These are phyloP conservation scores for Dallia pectoralis DNA, from an alignment of 2,797 vertebrate species.

Conservation along the genomic window DNA sequence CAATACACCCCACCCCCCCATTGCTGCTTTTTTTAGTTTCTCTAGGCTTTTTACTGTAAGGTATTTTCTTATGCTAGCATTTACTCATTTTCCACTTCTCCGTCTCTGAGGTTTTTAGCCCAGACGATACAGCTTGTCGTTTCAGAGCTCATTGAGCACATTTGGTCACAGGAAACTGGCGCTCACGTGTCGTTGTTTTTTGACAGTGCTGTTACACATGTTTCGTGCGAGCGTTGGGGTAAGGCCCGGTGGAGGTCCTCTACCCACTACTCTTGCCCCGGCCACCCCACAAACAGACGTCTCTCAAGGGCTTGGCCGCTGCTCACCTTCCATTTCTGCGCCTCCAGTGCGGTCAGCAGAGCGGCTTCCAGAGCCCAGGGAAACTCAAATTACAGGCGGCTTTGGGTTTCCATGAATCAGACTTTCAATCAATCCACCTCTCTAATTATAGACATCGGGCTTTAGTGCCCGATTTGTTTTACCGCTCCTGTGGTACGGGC, in stretches of 20 bases:
- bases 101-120: slow-evolving; percentile 11
- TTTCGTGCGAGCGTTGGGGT: not conserved
- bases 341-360: slow-evolving; percentile 43
- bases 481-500: slow-evolving; percentile 33
- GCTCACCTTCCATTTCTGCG: slow-evolving; percentile 41
- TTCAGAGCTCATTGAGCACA: not conserved
- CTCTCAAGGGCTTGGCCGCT: slow-evolving; percentile 23
- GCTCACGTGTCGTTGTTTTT: not conserved
- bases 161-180: slow-evolving; percentile 6
- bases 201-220: not conserved
- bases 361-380: slow-evolving; percentile 30
- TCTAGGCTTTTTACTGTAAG: not conserved
- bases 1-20: not conserved
- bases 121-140: slow-evolving; percentile 15
- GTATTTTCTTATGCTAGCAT: not conserved
- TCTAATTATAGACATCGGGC: slow-evolving; percentile 49
- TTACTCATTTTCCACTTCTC: slow-evolving; percentile 11
- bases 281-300: slow-evolving; percentile 23
- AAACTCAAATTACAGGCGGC: slow-evolving; percentile 53
- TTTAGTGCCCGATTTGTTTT: slow-evolving; percentile 47
- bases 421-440: slow-evolving; percentile 48
- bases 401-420: slow-evolving; percentile 50
- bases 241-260: not conserved
- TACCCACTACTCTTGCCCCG: not conserved
- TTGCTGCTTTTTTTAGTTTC: not conserved